A percentile compares a stretch with the other conserved stretches of the same genome.
Conservation (phyloP, 1,140 invertebrate species). For the Habropoda laboriosa region DNA sequence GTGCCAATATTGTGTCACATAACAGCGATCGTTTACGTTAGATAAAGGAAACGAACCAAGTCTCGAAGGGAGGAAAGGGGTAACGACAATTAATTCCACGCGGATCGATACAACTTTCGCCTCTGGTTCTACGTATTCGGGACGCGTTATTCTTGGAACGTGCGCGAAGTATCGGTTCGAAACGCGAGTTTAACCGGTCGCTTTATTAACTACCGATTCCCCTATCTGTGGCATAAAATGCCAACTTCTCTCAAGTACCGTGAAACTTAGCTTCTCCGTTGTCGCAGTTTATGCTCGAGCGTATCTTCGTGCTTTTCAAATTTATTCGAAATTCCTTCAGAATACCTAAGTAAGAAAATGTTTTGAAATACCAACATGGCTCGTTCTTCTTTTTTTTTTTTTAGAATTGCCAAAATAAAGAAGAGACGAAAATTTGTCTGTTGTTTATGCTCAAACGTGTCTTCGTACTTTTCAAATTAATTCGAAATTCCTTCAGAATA, state of each 20-base stretch:
- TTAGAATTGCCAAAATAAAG: no score
- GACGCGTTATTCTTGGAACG: not conserved
- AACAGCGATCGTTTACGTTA: not conserved
- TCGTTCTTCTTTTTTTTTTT: no score
- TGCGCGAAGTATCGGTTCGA: not conserved
- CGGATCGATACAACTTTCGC: not conserved
- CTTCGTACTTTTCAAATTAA: no score
- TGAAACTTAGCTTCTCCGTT: no score
- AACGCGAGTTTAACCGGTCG: not conserved
- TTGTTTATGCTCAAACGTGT: no score
- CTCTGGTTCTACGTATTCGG: not conserved
- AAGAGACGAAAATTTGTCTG: no score
- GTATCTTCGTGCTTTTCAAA: no score
- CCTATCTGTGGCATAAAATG: not conserved
- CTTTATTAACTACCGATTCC: not conserved
- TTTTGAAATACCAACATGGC: no score
- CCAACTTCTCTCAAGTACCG: not conserved
- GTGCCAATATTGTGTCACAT: not conserved
- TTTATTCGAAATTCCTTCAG: no score
- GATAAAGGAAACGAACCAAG: conserved; percentile 24
- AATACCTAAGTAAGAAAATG: no score
- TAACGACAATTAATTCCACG: conserved; percentile 22
- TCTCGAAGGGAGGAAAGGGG: not conserved
- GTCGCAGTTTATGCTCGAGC: no score
- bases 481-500: no score